Conservation (phyloP, 2,797 vertebrate species). For the Falco berigora region DNA sequence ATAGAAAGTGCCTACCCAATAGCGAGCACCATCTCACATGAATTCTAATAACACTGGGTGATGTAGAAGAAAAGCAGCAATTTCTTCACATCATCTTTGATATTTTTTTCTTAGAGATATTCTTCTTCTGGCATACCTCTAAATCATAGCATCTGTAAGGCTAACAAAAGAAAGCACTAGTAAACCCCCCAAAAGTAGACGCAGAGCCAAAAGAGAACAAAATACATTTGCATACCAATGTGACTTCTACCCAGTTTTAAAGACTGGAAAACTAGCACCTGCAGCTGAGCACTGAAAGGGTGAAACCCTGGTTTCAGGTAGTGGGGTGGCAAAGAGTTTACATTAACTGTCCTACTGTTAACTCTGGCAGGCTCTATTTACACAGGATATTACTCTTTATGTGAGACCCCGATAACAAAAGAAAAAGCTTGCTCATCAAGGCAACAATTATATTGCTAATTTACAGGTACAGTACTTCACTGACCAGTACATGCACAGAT, state of each 20-base stretch:
- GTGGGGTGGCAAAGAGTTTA: not conserved
- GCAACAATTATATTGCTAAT: not conserved
- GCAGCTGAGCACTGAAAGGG: not conserved
- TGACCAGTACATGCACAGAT: not conserved
- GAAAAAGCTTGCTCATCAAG: not conserved
- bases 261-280: not conserved
- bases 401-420: not conserved
- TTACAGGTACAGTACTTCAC: not conserved
- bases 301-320: not conserved
- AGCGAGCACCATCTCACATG: not conserved
- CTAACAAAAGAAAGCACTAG: not conserved
- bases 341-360: not conserved
- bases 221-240: not conserved
- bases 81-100: not conserved
- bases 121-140: not conserved
- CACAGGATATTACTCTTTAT: not conserved
- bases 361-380: not conserved
- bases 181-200: not conserved
- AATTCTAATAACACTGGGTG: not conserved
- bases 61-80: not conserved
- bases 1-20: not conserved
- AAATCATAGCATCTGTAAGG: not conserved
- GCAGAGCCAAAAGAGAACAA: not conserved
- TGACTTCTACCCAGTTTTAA: not conserved
- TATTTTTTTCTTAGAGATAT: not conserved